Evolutionary conservation across 2,113 vertebrate species (phyloP).

Genomic region (Malurus elegans): DNA sequence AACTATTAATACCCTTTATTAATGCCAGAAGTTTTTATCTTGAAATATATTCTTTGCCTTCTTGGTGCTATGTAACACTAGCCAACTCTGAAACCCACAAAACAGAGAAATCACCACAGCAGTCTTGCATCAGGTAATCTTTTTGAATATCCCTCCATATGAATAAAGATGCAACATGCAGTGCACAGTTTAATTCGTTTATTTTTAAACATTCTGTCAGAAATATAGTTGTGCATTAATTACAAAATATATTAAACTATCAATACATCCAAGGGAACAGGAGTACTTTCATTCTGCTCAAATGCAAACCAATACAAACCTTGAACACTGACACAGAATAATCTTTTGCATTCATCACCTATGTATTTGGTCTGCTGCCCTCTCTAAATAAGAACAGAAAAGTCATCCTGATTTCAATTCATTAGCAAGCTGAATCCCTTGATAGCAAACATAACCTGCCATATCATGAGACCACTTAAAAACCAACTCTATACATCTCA

Average conservation of each 20-base stretch:
- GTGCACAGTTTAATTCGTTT: conserved; percentile 23
- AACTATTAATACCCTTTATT: neutral
- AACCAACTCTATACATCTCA: neutral
- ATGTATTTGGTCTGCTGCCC: neutral
- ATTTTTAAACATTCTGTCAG: conserved; percentile 25
- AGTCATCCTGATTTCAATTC: neutral
- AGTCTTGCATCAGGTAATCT: neutral
- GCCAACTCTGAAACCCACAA: neutral
- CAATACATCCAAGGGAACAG: neutral
- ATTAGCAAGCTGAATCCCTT: neutral
- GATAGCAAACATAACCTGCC: neutral
- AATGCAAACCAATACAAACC: neutral
- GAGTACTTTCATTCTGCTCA: neutral
- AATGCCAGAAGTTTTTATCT: neutral
- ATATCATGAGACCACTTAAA: neutral
- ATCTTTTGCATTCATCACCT: neutral
- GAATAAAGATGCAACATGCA: neutral
- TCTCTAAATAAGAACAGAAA: neutral
- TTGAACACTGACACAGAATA: neutral
- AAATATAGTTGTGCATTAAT: conserved; percentile 28
- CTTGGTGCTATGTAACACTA: neutral
- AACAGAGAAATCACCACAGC: neutral
- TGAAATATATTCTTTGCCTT: neutral
- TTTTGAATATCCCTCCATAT: neutral
- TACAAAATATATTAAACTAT: conserved; percentile 63